phyloP scores from a whole-genome alignment of 2,113 vertebrate species.

The Gobio gobio region DNA sequence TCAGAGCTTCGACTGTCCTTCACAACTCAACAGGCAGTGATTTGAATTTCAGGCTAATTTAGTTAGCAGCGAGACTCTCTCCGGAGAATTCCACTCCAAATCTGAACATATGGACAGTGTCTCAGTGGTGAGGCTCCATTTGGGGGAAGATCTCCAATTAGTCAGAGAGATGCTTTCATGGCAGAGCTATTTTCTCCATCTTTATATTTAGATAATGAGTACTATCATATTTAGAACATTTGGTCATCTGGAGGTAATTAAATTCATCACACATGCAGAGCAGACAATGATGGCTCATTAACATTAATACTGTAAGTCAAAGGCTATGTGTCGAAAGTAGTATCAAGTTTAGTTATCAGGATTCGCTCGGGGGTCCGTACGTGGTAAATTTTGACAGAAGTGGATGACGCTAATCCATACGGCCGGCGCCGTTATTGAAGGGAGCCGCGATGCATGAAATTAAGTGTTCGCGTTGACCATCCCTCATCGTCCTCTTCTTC shows the following conservation, averaged over 20 bases:
- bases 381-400: slow-evolving; percentile 6
- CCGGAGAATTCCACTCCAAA: slow-evolving; percentile 31
- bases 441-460: slow-evolving; percentile 58
- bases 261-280: neutral
- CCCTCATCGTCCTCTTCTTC: slow-evolving; percentile 14
- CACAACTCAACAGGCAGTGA: slow-evolving; percentile 37
- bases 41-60: slow-evolving; percentile 50
- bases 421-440: slow-evolving; percentile 33
- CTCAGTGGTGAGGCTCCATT: slow-evolving; percentile 9
- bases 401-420: slow-evolving; percentile 42
- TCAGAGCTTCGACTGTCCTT: slow-evolving; percentile 42
- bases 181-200: slow-evolving; percentile 24
- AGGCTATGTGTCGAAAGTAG: neutral
- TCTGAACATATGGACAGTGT: slow-evolving; percentile 49
- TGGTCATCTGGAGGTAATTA: slow-evolving; percentile 36
- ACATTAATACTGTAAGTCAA: slow-evolving; percentile 14
- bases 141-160: slow-evolving; percentile 49
- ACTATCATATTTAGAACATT: slow-evolving; percentile 38
- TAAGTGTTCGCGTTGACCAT: slow-evolving; percentile 40
- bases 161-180: slow-evolving; percentile 34
- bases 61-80: slow-evolving; percentile 34
- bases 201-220: slow-evolving; percentile 47
- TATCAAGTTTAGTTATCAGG: slow-evolving; percentile 32
- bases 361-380: slow-evolving; percentile 5
- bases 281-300: slow-evolving; percentile 30